Conservation (phyloP, 2,888 invertebrate species). For the Panorpa germanica region DNA sequence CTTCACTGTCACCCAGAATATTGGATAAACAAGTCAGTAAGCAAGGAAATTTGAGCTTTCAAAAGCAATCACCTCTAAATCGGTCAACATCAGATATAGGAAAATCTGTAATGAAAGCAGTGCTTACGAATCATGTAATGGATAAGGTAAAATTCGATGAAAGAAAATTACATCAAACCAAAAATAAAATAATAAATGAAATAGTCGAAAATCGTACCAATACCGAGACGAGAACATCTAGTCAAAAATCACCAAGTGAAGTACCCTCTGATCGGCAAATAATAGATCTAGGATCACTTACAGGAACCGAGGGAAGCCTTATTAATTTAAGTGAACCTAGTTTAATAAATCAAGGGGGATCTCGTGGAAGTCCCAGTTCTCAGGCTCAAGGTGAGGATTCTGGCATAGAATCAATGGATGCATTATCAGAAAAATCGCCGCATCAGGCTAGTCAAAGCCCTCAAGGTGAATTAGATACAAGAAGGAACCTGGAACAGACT, state of each 20-base stretch:
- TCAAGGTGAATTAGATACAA: slow-evolving; percentile 22
- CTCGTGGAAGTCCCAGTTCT: slow-evolving; percentile 27
- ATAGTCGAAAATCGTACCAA: too few species aligned
- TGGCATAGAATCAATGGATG: slow-evolving; percentile 86
- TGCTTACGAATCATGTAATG: background rate
- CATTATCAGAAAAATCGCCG: slow-evolving; percentile 80
- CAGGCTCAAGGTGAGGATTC: slow-evolving; percentile 67
- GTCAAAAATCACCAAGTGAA: slow-evolving; percentile 12
- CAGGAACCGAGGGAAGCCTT: slow-evolving; percentile 14
- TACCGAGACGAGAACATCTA: slow-evolving; percentile 11
- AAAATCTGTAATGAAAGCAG: background rate
- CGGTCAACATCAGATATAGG: too few species aligned
- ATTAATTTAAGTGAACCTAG: too few species aligned
- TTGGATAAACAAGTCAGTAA: too few species aligned
- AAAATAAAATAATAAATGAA: slow-evolving; percentile 9
- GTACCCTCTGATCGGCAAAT: slow-evolving; percentile 7
- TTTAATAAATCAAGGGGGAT: too few species aligned
- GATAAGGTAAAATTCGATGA: background rate
- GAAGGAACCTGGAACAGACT: slow-evolving; percentile 16
- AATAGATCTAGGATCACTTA: slow-evolving; percentile 6
- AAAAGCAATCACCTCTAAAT: too few species aligned
- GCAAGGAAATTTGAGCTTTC: too few species aligned
- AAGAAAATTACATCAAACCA: slow-evolving; percentile 10
- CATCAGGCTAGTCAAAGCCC: slow-evolving; percentile 68
- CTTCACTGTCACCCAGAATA: too few species aligned